Base-by-base conservation (phyloP, 2,113 vertebrate species). In the Stegastes partitus region DNA sequence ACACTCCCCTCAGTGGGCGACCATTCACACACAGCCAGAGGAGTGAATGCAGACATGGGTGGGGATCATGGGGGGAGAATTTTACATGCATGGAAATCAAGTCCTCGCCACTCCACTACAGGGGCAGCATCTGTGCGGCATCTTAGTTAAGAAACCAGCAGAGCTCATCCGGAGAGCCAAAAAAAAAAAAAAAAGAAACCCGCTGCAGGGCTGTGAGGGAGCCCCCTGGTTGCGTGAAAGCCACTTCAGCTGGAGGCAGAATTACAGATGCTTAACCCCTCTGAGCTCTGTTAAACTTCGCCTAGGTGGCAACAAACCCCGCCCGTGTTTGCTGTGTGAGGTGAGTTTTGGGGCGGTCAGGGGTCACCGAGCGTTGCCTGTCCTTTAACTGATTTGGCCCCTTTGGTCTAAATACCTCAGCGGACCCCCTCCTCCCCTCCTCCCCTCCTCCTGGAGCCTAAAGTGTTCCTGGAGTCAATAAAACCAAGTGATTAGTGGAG, bases 401-500 rank as follows among this genome's bases (percentile, higher is more conserved):
- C 54, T 74, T 31, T 74, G 70, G 66, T 83, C 68, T 44, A 71
- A 88, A 81, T 74, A 74, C 65, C 62, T 86, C 66, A 79, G 62
- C 54, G 47, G 74, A 83, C 58, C 55, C 75, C n/a, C n/a, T n/a
- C n/a, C n/a, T n/a, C 69, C 45, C 58, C 22, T 75, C 69, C 44
- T 53, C 21, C 58, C 55, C 58, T 73, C 67, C 45, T 54, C 22
- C 58, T 68, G 16, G 26, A 75, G 87, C 71, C 84, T 49, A 28
- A 64, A 83, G 74, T 84, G 81, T 86, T 86, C 63, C 63, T 53
- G 68, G 66, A 70, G 59, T 80, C 83, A 87, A 92, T 93, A 92
- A 95, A 95, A 92, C 81, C 85, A 88, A 85, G 88, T 88, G 90
- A 89, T 94, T 95, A 94, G 89, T 87, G 90, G 93, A 89, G 93